A percentile compares a stretch with the other conserved stretches of the same genome.
phyloP scores from a whole-genome alignment of 2,113 vertebrate genomes.

The Anarrhichthys ocellatus region DNA sequence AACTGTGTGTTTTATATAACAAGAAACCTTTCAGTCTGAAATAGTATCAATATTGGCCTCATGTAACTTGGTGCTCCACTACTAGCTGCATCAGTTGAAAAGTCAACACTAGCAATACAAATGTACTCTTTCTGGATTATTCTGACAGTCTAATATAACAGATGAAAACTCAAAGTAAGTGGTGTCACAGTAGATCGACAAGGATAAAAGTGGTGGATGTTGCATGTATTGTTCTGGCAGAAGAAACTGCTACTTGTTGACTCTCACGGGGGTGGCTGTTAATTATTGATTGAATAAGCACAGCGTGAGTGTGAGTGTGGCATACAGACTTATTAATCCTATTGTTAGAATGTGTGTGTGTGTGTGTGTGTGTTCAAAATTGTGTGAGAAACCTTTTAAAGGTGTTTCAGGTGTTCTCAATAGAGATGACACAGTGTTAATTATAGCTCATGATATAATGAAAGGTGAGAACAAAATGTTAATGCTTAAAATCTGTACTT shows the following conservation, averaged over 20 bases:
- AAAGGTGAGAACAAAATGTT: neutral
- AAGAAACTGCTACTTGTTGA: constrained; percentile 27
- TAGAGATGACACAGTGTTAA: neutral
- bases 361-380: neutral
- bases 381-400: neutral
- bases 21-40: neutral
- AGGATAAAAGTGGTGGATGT: constrained; percentile 9
- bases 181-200: constrained; percentile 11
- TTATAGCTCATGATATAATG: neutral
- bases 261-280: constrained; percentile 18
- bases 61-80: neutral
- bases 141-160: neutral
- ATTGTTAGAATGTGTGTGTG: constrained; percentile 7
- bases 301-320: constrained; percentile 25
- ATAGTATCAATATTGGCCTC: neutral
- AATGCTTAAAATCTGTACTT: neutral
- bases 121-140: neutral
- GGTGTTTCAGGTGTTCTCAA: neutral
- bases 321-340: constrained; percentile 31
- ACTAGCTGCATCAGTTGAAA: neutral
- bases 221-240: constrained; percentile 28
- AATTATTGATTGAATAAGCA: constrained; percentile 58
- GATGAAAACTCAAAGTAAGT: constrained; percentile 3
- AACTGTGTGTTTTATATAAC: neutral
- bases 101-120: neutral